Evolutionary conservation across 1,140 invertebrate species (phyloP), one percentile per base, ranked within the genome.

Genomic region (Pseudomyrmex sp.): DNA sequence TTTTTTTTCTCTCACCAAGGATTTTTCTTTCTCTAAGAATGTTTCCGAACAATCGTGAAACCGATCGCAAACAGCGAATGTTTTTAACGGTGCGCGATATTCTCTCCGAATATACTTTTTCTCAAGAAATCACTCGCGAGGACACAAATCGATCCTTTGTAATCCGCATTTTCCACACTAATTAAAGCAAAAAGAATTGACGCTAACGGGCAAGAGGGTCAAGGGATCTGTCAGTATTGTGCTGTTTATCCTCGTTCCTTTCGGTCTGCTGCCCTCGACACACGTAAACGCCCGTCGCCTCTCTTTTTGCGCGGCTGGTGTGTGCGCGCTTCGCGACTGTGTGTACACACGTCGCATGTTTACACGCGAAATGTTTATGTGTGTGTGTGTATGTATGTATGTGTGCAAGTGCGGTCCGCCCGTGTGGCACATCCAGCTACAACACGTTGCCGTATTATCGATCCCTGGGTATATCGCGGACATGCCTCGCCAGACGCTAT

Each of bases 391-490:
- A 10, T 18, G 18, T n/a, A 20, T 23, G 23, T 23, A 23, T 23
- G 26, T 20, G 9, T 18, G 15, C n/a, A 20, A 58, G 23, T 59
- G 13, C 18, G 75, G 59, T 44, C 48, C 15, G 44, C 20, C 26
- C 68, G 75, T 79, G 35, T 72, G 52, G 66, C 54, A 80, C 76
- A 80, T 80, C 66, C 44, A 72, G 66, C 76, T 80, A 80, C 35
- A 35, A 35, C 66, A 80, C 66, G 66, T 80, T 72, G 76, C 73
- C 68, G 84, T 90, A 90, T 84, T 90, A 90, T 90, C 89, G 89
- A 90, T 90, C 88, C 83, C 63, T 23, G 56, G 83, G 82, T 85
- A 90, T 90, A 90, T 90, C 89, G 83, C 87, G 76, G 68, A 85
- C 80, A 88, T 88, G 82, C 89, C 85, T 72, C 66, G 83, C 13